These are phyloP conservation scores for Merluccius polli DNA, from an alignment of 2,797 vertebrate species.

Conservation along the genomic window DNA sequence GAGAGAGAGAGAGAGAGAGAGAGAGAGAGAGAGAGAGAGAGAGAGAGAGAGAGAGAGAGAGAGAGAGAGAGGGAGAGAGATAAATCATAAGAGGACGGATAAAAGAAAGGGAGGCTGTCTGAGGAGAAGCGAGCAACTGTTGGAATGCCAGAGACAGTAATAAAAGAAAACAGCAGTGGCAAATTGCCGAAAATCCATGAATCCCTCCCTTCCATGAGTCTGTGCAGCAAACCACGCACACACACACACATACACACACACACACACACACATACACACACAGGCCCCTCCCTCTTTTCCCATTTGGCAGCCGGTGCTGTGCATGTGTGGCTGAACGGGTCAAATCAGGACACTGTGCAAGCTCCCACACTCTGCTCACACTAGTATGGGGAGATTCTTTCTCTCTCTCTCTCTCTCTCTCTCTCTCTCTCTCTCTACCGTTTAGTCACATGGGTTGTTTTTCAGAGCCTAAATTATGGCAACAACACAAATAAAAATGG, in stretches of 20 bases:
- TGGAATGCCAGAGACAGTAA: background rate
- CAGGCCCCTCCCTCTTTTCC: background rate
- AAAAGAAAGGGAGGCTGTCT: background rate
- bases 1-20: background rate
- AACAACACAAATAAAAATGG: background rate
- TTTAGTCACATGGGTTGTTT: background rate
- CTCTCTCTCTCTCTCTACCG: background rate
- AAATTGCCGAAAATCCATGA: background rate
- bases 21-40: background rate
- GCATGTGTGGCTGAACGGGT: background rate
- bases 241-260: background rate
- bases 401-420: background rate
- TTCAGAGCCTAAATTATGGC: too few species aligned
- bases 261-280: background rate
- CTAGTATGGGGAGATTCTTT: background rate
- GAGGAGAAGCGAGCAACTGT: background rate
- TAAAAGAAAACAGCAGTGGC: background rate
- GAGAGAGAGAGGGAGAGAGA: too few species aligned
- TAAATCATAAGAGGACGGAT: background rate
- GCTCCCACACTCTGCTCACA: constrained; percentile 11
- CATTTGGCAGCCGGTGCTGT: background rate
- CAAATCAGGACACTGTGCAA: background rate
- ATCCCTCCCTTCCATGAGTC: background rate
- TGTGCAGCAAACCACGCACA: background rate
- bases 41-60: background rate